Evolutionary conservation across 1,140 invertebrate genomes (phyloP), one percentile per base, ranked within the genome.

Genomic region (Rhagoletis zephyria): DNA sequence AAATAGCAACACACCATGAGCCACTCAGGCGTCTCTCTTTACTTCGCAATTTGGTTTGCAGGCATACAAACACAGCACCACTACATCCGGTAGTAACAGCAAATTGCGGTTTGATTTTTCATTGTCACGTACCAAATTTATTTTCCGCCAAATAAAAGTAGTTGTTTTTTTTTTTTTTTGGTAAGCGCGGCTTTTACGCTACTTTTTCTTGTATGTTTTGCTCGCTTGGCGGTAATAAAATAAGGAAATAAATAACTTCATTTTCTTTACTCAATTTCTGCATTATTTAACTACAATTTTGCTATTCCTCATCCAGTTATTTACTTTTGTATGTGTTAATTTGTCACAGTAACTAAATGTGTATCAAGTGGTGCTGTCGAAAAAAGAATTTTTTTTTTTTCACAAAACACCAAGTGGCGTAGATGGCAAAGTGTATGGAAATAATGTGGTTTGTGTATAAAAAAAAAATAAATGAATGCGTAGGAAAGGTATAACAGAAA

Each of bases 101-200:
- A 81, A 81, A 81, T 56, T 81, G 74, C n/a, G 74, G 74, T 81
- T 81, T 81, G 7, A 45, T n/a, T 16, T 81, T 81, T 56, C 74
- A 81, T 81, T 81, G 74, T 81, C 74, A 81, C 74, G 74, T 81
- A 81, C 48, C 45, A 9, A 81, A 81, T 81, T 81, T 56, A 81
- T 81, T 81, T 56, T 48, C 48, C 74, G 74, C 74, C 74, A 81
- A 81, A 81, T 81, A 81, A 81, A 81, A 81, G 48, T 81, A 81
- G 74, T 81, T 81, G n/a, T n/a, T 81, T 48, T 56, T 81, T 56
- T 81, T 4, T 9, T 42, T 30, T 30, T 30, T 0, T 30, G 30
- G 30, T 81, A 81, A 81, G n/a, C 45, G 74, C 16, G 74, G 48
- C 56, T 67, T 56, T 81, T 81, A 81, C 48, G 74, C 40, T 10